A percentile compares a stretch with the other conserved stretches of the same genome.
Conservation (phyloP, 2,113 vertebrate species). For the Poeciliopsis retropinna region DNA sequence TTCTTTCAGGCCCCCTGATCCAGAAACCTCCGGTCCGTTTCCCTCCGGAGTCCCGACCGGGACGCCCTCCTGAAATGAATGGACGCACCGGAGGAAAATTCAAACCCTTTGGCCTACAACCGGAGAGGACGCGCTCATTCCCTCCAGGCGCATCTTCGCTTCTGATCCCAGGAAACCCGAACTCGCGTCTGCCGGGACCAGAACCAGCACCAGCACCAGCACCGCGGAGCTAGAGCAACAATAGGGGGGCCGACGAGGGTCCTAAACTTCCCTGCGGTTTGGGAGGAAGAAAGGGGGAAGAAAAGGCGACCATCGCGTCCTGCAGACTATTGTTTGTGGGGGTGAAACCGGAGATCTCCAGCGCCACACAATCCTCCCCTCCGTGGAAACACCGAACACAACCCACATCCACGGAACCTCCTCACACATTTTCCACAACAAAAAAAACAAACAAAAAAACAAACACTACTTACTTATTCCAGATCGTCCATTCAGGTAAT, state of each 20-base stretch:
- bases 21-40: conserved; percentile 2
- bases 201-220: background rate
- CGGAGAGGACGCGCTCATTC: conserved; percentile 25
- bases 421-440: background rate
- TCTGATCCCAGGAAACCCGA: background rate
- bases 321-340: conserved; percentile 69
- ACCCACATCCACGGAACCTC: background rate
- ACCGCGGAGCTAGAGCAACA: conserved; percentile 47
- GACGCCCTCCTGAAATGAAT: conserved; percentile 63
- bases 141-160: conserved; percentile 36
- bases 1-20: conserved; percentile 53
- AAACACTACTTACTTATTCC: conserved; percentile 64
- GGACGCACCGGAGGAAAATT: conserved; percentile 25
- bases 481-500: conserved; percentile 74
- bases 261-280: conserved; percentile 62
- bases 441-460: background rate
- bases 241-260: conserved; percentile 39
- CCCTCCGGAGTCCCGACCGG: conserved; percentile 5
- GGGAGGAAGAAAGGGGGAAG: background rate
- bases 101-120: conserved; percentile 45
- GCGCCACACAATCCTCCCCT: conserved; percentile 19
- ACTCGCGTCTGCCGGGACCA: background rate
- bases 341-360: conserved; percentile 55
- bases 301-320: conserved; percentile 63
- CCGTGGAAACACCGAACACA: conserved; percentile 5